Percentiles rank a stretch among this genome's conserved stretches.
Conservation (phyloP, 2,797 vertebrate genomes). For the Anguilla obscura region DNA sequence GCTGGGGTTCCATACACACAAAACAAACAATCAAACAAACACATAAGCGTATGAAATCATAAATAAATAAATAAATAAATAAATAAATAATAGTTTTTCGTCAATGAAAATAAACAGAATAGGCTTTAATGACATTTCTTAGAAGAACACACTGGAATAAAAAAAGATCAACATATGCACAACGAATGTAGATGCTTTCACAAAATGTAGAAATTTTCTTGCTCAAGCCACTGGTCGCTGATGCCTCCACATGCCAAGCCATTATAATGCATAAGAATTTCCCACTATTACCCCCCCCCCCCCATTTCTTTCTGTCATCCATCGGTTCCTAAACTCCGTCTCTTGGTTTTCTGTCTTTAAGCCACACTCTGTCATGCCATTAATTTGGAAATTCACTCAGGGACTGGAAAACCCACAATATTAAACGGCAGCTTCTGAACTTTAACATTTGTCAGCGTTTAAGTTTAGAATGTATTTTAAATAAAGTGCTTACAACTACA, state of each 20-base stretch:
- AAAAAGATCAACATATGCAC: neutral
- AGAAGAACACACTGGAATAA: neutral
- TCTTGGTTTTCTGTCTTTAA: neutral
- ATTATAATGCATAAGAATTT: neutral
- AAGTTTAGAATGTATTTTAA: neutral
- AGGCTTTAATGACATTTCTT: neutral
- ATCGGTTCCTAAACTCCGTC: neutral
- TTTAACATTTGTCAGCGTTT: neutral
- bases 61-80: neutral
- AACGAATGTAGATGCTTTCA: neutral
- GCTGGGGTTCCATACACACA: neutral
- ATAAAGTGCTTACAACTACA: slow-evolving; percentile 23
- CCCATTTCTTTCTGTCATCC: neutral
- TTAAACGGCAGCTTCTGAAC: neutral
- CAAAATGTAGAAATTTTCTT: neutral
- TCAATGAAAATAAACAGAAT: neutral
- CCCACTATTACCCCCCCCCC: neutral
- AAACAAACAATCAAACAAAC: slow-evolving; percentile 1
- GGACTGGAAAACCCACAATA: slow-evolving; percentile 13
- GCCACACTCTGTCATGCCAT: neutral
- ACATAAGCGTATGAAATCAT: neutral
- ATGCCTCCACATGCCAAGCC: neutral
- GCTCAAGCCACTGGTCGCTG: neutral
- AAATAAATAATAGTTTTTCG: neutral
- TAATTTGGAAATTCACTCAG: neutral